Evolutionary conservation across 2,113 vertebrate genomes (phyloP).

Genomic region (Etia nguti): DNA sequence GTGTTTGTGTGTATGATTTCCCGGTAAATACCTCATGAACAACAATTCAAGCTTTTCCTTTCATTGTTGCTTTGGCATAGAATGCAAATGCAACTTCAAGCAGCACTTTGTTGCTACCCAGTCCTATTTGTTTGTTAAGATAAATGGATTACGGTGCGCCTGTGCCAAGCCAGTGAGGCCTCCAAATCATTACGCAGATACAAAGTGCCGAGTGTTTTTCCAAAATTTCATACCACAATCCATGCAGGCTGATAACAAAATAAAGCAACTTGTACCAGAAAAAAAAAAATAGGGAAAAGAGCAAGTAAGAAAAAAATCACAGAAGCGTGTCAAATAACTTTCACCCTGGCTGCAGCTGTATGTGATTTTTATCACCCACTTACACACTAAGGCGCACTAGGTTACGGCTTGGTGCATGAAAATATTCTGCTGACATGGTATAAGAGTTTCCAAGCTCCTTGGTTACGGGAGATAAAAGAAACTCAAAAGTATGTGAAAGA

Average conservation of each 20-base stretch:
- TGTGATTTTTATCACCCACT: conserved; percentile 28
- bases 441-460: background rate
- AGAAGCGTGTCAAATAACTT: conserved; percentile 27
- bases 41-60: conserved; percentile 59
- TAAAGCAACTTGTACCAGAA: background rate
- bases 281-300: background rate
- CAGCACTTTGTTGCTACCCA: background rate
- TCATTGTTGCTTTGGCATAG: conserved; percentile 34
- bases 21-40: conserved; percentile 46
- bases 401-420: background rate
- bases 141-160: conserved; percentile 17
- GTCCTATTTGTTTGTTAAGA: conserved; percentile 15
- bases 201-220: conserved; percentile 23
- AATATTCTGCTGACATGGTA: background rate
- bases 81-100: conserved; percentile 27
- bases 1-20: background rate
- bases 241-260: background rate
- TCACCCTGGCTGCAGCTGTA: background rate
- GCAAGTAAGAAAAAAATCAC: background rate
- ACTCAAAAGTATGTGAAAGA: background rate
- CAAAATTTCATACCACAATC: conserved; percentile 22
- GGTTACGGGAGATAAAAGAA: background rate
- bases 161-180: background rate
- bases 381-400: background rate
- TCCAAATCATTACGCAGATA: background rate